Base-by-base conservation (phyloP, 2,113 vertebrate genomes). In the Prinia subflava region DNA sequence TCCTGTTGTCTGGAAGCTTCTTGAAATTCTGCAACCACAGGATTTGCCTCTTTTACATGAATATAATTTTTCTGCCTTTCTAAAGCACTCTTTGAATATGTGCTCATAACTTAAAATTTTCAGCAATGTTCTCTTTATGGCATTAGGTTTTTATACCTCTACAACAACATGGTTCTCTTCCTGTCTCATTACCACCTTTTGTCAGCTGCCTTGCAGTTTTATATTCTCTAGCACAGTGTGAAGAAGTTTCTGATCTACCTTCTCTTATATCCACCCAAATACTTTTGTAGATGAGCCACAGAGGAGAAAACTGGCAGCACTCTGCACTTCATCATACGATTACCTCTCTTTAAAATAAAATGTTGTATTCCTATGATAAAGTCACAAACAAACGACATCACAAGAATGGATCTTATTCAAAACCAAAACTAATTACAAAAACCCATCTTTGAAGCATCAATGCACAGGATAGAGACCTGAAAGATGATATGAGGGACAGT, bases 181-280 rank as follows among this genome's bases (percentile, higher is more conserved):
- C 56, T 81, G 64, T 68, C 52, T 95, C 63, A 22, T 57, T 92
- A 87, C 55, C 67, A 91, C 63, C 87, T 95, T 92, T 89, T 87
- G 70, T 91, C 91, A 82, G 63, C 71, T 95, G 81, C 67, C 67
- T 92, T 70, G 31, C 9, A 21, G 42, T 87, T 87, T 92, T 49
- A 62, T 63, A 64, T 77, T 77, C 57, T 49, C 47, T 86, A 50
- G 39, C 83, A 90, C 25, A 46, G 33, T 57, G 18, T 31, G 41
- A 56, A 91, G 57, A 79, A 69, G 13, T 77, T 93, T 93, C 62
- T 90, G 70, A 79, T 93, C 67, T 85, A 47, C 53, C 28, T 62
- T 84, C n/a, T 56, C 59, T 39, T 93, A 24, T 33, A 67, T 77
- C 28, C 59, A 85, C 70, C 37, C 47, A 83, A 80, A 76, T 55